These are phyloP conservation scores for Acrobasis consociella DNA, from an alignment of 2,888 invertebrate species.

Conservation along the genomic window DNA sequence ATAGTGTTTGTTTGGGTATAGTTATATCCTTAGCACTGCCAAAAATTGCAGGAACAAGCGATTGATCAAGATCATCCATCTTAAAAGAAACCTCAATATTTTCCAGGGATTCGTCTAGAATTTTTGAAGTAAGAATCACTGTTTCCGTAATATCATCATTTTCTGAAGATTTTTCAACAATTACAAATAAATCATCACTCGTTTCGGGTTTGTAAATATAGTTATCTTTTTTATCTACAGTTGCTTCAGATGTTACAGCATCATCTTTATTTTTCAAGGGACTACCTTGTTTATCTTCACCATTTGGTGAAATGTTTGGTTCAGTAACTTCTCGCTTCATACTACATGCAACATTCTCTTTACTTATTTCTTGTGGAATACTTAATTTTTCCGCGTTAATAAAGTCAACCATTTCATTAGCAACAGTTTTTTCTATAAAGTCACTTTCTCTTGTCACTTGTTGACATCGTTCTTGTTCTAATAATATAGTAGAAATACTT, in stretches of 20 bases:
- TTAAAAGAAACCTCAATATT: conserved; percentile 40
- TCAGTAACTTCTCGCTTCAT: not conserved
- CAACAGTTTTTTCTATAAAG: not conserved
- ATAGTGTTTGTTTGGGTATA: conserved; percentile 36
- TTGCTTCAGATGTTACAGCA: no score
- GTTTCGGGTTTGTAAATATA: not conserved
- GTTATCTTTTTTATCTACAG: no score
- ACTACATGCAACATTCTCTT: not conserved
- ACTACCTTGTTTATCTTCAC: no score
- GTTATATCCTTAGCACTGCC: conserved; percentile 49
- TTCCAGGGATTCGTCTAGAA: conserved; percentile 20
- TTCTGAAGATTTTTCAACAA: not conserved
- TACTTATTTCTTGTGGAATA: not conserved
- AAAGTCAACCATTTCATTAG: not conserved
- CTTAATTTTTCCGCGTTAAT: not conserved
- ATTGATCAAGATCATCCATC: conserved; percentile 49
- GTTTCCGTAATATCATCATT: not conserved
- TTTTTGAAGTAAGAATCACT: not conserved
- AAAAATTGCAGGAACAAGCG: conserved; percentile 59
- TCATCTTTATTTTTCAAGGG: no score
- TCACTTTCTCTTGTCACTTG: not conserved
- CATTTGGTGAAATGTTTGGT: no score
- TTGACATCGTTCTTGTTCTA: not conserved
- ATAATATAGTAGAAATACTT: not conserved
- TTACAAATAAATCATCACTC: conserved; percentile 8